phyloP scores from a whole-genome alignment of 2,888 invertebrate species.

The Microplitis deprimator region DNA sequence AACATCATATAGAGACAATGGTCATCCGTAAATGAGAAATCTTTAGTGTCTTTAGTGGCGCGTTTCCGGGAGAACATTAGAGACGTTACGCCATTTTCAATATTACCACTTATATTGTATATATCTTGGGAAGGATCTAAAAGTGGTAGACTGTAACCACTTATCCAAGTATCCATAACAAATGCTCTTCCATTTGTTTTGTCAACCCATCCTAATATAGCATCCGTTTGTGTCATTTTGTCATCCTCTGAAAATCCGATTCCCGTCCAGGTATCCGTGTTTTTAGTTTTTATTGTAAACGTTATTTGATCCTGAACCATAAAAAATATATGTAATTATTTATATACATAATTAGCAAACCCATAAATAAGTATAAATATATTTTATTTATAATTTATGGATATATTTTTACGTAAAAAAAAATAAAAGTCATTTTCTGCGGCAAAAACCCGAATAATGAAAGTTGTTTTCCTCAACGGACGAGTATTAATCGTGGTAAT shows the following conservation, averaged over 20 bases:
- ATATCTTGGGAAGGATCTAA: conserved; percentile 84
- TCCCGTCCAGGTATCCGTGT: conserved; percentile 90
- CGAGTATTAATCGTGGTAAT: background rate
- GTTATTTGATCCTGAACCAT: conserved; percentile 78
- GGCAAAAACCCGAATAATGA: background rate
- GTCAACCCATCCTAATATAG: conserved; percentile 91
- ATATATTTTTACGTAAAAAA: background rate
- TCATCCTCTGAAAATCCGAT: conserved; percentile 89
- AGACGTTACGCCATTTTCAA: conserved; percentile 83
- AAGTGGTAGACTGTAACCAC: conserved; percentile 83
- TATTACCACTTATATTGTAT: conserved; percentile 78
- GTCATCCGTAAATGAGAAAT: conserved; percentile 86
- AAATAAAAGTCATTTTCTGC: conserved; percentile 11
- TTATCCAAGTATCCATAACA: conserved; percentile 91
- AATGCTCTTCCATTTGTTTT: conserved; percentile 82
- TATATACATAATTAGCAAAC: too few species aligned
- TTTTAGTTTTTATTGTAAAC: conserved; percentile 85
- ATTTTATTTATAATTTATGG: background rate
- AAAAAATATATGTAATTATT: conserved; percentile 24
- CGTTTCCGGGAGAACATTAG: conserved; percentile 86
- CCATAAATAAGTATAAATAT: background rate
- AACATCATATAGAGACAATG: conserved; percentile 91
- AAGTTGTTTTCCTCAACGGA: conserved; percentile 6
- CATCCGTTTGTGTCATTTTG: conserved; percentile 91
- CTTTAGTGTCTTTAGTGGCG: conserved; percentile 81